Evolutionary conservation across 2,113 vertebrate species (phyloP), one percentile per base, ranked within the genome.

Genomic region (Rhinoptilus africanus): DNA sequence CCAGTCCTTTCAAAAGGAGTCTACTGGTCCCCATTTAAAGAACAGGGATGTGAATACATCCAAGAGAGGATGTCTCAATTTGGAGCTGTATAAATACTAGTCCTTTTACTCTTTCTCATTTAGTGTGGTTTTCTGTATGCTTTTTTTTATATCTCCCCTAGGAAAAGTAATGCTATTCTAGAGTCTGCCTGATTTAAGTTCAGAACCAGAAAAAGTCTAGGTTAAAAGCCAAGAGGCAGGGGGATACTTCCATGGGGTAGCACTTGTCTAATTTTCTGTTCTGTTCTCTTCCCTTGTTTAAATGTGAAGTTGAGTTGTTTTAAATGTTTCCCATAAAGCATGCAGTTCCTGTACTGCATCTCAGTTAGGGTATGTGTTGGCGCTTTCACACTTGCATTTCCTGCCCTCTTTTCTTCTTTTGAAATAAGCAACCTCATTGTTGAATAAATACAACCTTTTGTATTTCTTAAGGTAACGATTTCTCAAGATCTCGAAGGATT

Each of bases 241-340:
- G 48, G 34, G 28, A 84, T 72, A 26, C 20, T 43, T 94, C 39
- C 62, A 1, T n/a, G 73, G 50, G 57, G 69, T 89, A 62, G 21
- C 62, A 85, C 37, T 88, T 85, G 77, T 96, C 78, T 89, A 8
- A 90, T 69, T 90, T 90, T 94, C n/a, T 93, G 87, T 94, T 96
- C 14, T 23, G 10, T 95, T 94, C 27, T 93, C 39, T 94, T 32
- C 47, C 21, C 83, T 93, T 66, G 73, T 96, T 95, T 95, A 73
- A 95, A 88, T 86, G 81, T 86, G 71, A 91, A 89, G 37, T 66
- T 82, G 50, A 90, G 57, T 48, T 73, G 84, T 85, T 96, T 77
- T 84, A 63, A 50, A 47, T 78, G 63, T 87, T 79, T 75, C 51
- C 43, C 60, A 37, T 87, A 87, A 82, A 81, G 37, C 50, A 57